A percentile compares a stretch with the other conserved stretches of the same genome.
These are phyloP conservation scores for Lasioglossum albipes DNA, from an alignment of 1,140 invertebrate genomes.

Conservation along the genomic window DNA sequence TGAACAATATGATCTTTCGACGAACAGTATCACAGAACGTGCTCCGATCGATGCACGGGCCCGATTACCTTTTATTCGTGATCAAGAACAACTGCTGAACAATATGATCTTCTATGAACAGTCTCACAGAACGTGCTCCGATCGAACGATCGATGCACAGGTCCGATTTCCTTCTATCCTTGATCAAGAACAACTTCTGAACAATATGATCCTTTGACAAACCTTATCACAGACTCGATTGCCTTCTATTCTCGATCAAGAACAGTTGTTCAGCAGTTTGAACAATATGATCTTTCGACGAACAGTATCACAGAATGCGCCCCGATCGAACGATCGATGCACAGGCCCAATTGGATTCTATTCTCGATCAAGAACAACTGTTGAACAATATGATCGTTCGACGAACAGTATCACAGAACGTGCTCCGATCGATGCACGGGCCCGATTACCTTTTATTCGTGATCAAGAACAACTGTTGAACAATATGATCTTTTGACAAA, in stretches of 20 bases:
- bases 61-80: not conserved
- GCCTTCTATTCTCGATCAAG: not conserved
- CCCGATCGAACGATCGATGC: not conserved
- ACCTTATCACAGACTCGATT: not conserved
- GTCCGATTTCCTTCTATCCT: not conserved
- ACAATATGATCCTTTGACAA: not conserved
- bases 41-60: not conserved
- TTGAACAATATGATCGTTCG: not conserved
- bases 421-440: not conserved
- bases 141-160: too few species aligned
- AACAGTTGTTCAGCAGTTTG: not conserved
- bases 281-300: not conserved
- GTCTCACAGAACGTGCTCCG: too few species aligned
- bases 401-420: not conserved
- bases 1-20: too few species aligned
- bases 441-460: not conserved
- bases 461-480: too few species aligned
- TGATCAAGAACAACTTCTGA: not conserved
- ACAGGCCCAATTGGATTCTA: not conserved
- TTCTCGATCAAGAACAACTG: slow-evolving; percentile 11
- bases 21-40: too few species aligned
- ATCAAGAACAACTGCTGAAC: too few species aligned
- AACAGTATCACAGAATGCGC: not conserved
- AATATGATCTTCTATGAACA: too few species aligned
- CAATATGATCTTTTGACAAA: too few species aligned